Percentiles rank a stretch among this genome's conserved stretches.
Conservation (phyloP, 2,113 vertebrate genomes). For the Anthoscopus minutus region DNA sequence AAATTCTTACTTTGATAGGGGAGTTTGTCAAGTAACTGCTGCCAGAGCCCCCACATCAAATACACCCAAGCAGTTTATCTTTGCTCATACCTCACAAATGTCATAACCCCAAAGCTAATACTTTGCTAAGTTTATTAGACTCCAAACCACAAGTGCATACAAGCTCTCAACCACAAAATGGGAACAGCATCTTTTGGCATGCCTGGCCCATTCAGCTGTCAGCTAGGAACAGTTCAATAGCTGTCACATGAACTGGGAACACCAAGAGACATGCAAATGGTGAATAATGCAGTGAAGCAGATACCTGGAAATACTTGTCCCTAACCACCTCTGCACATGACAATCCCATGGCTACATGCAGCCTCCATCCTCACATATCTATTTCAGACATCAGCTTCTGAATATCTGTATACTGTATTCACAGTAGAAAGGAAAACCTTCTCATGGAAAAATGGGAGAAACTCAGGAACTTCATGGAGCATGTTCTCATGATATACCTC, state of each 20-base stretch:
- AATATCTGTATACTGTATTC: not conserved
- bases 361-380: not conserved
- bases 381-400: not conserved
- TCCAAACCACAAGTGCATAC: not conserved
- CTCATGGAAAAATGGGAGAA: not conserved
- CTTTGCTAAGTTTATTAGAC: not conserved
- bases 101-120: not conserved
- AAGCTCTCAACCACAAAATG: not conserved
- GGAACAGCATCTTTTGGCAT: not conserved
- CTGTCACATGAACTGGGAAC: not conserved
- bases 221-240: not conserved
- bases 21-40: not conserved
- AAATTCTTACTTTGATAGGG: not conserved
- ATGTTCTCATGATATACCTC: not conserved
- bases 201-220: not conserved
- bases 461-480: not conserved
- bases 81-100: not conserved
- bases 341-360: not conserved
- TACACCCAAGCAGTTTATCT: not conserved
- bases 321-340: not conserved
- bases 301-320: not conserved
- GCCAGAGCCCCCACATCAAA: not conserved
- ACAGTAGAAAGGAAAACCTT: not conserved
- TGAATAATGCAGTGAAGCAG: not conserved
- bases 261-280: not conserved